These are phyloP conservation scores for Tetragonisca angustula DNA, from an alignment of 2,888 invertebrate species.

Conservation along the genomic window DNA sequence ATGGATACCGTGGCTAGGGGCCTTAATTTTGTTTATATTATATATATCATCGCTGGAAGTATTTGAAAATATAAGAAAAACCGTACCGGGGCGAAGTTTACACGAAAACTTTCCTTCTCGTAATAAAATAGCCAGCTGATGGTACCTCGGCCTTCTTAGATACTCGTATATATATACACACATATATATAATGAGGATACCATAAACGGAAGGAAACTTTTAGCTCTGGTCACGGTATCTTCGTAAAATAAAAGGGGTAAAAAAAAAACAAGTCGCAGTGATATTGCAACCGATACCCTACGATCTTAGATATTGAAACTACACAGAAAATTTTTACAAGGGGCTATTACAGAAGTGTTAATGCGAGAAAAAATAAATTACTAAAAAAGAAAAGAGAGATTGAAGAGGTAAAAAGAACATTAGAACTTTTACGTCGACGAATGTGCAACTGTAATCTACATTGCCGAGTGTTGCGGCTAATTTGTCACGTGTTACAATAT, in stretches of 20 bases:
- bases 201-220: constrained; percentile 27
- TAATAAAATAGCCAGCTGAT: constrained; percentile 22
- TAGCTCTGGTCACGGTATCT: constrained; percentile 67
- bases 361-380: constrained; percentile 36
- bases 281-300: constrained; percentile 57
- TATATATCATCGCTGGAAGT: constrained; percentile 53
- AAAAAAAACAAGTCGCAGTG: constrained; percentile 52
- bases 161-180: constrained; percentile 18
- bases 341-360: constrained; percentile 54
- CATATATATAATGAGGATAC: constrained; percentile 8
- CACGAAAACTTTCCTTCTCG: constrained; percentile 26
- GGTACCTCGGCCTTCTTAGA: constrained; percentile 41
- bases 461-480: constrained; percentile 54
- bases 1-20: constrained; percentile 70
- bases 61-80: background rate
- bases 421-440: constrained; percentile 46
- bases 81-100: constrained; percentile 38
- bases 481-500: constrained; percentile 35
- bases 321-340: constrained; percentile 61
- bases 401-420: constrained; percentile 11
- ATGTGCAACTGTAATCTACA: constrained; percentile 49
- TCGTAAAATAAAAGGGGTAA: constrained; percentile 33
- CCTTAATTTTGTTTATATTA: constrained; percentile 46
- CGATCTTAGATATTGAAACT: constrained; percentile 48
- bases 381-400: constrained; percentile 16